Evolutionary conservation across 2,113 vertebrate genomes (phyloP), one percentile per base, ranked within the genome.

Genomic region (Neotragus moschatus): DNA sequence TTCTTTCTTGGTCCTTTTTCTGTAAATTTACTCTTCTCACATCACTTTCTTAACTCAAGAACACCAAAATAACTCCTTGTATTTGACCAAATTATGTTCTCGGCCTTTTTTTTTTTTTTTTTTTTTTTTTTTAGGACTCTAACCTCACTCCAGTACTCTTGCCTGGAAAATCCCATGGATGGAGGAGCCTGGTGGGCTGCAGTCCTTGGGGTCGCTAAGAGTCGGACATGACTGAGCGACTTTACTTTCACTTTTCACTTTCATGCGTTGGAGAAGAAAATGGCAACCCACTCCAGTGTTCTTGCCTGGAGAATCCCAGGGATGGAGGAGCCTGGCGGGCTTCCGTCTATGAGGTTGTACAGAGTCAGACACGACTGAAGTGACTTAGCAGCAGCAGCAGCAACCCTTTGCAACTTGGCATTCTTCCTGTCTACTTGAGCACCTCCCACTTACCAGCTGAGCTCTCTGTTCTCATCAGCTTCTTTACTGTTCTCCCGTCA

Each of bases 271-370:
- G 56, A 58, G 56, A 58, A 58, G 25, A 25, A 58, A 58, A 58
- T 26, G 25, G 25, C 10, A 26, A 12, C 56, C 10, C 56, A 58
- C 56, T 58, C 56, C 56, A 58, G 56, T 26, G 10, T 26, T 58
- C 56, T 58, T 28, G 25, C 56, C 56, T 58, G 11, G 56, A 58
- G 56, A 58, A 58, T 12, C 56, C 10, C 56, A 58, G 25, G 56
- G 56, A 58, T 0, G 2, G 25, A 0, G 56, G 25, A 58, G 56
- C 56, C 25, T 28, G 56, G 56, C 0, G 10, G 25, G 56, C 56
- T 26, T 25, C 25, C 56, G 0, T 58, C 56, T 58, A 12, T 26
- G 4, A 4, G 11, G 56, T 58, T 2, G 0, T 25, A 10, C 25
- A 58, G 56, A 28, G 56, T 28, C 4, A 0, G 56, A 26, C 56